Base-by-base conservation (phyloP, 2,888 invertebrate species). In the Tetragonula carbonaria region DNA sequence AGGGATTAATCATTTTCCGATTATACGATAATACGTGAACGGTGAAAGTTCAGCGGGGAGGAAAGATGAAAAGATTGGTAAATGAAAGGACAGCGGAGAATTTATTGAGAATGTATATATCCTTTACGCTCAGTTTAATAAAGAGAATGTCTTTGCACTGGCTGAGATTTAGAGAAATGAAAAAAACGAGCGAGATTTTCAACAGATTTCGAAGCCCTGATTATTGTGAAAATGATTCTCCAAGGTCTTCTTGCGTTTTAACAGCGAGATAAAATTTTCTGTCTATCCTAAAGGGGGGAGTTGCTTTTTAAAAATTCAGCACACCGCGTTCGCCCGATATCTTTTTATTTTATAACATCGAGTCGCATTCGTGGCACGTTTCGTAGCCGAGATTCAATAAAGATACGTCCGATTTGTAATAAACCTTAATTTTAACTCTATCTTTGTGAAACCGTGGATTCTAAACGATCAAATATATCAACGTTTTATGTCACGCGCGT, bases 61-160 rank as follows among this genome's bases (percentile, higher is more conserved):
- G 62, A 18, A 74, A 76, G 4, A 71, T 75, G 45, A 65, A 75
- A 16, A 78, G 78, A 5, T n/a, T 78, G 14, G 62, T 38, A 53
- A 70, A 21, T 14, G 28, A 16, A 14, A 28, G 21, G 13, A n/a
- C 65, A 38, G 11, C 8, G 38, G 65, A 18, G 5, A 51, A 18
- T 51, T 51, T 51, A 50, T 68, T 14, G 51, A 28, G 28, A 28
- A 45, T 21, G 14, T 72, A 4, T 28, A 18, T 59, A 18, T 14
- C 28, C 14, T 45, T 73, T 28, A 21, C 6, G 50, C 21, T 62
- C 16, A 18, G 28, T 73, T 59, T 59, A 23, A 73, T 62, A 18
- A 45, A 57, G 50, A 23, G 6, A 18, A 11, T 55, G 33, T n/a
- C n/a, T 55, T 55, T 71, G 18, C 38, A n/a, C 33, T 28, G 21